Percentiles rank a stretch among this genome's conserved stretches.
Evolutionary conservation across 2,888 invertebrate genomes (phyloP).

Genomic region (Tinea trinotella): DNA sequence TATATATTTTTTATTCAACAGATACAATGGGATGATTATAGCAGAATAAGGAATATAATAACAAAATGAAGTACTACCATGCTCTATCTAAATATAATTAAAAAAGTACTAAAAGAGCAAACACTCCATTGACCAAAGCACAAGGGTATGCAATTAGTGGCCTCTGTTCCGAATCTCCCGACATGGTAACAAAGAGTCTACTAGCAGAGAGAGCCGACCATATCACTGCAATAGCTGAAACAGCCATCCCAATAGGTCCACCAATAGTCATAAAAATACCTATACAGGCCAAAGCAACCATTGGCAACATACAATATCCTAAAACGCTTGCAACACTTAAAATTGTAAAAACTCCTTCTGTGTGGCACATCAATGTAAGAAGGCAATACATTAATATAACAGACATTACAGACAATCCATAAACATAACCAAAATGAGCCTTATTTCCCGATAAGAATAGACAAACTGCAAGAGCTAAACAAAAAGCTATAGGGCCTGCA

Average conservation of each 20-base stretch:
- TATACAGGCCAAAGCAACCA: conserved; percentile 87
- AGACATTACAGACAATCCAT: conserved; percentile 91
- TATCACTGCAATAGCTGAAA: conserved; percentile 79
- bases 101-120: conserved; percentile 92
- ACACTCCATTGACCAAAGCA: conserved; percentile 92
- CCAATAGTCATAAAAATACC: conserved; percentile 85
- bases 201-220: conserved; percentile 96
- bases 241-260: conserved; percentile 76
- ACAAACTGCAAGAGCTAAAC: conserved; percentile 78
- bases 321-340: conserved; percentile 88
- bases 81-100: neutral
- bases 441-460: conserved; percentile 82
- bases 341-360: conserved; percentile 79
- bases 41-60: too few relatives aligned
- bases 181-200: conserved; percentile 91
- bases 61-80: too few relatives aligned
- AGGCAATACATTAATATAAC: conserved; percentile 92
- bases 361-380: conserved; percentile 83
- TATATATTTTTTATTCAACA: too few relatives aligned
- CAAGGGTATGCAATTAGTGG: conserved; percentile 93
- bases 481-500: conserved; percentile 93
- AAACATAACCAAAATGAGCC: conserved; percentile 93
- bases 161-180: conserved; percentile 89
- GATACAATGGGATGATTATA: too few relatives aligned
- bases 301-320: conserved; percentile 94